These are phyloP conservation scores for Pampusana beccarii DNA, from an alignment of 2,113 vertebrate species.

Conservation along the genomic window DNA sequence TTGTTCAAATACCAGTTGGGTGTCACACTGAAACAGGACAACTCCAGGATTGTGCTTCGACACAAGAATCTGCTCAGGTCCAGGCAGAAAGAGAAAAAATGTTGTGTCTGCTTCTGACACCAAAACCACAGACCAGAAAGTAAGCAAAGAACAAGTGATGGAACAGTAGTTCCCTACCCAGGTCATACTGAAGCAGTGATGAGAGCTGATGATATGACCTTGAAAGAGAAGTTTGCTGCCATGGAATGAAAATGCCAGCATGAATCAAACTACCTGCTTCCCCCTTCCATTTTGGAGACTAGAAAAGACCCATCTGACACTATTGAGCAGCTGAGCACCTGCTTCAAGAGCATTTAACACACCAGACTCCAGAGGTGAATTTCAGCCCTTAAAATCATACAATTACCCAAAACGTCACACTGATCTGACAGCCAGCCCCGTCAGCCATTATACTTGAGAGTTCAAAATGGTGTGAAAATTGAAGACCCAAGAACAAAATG, in stretches of 20 bases:
- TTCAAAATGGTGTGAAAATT: neutral
- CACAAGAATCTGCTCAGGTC: neutral
- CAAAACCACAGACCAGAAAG: neutral
- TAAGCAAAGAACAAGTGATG: neutral
- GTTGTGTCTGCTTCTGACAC: rapidly evolving
- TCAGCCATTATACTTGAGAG: neutral
- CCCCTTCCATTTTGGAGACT: neutral
- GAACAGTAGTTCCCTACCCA: neutral
- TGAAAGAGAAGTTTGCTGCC: neutral
- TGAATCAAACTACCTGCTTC: neutral
- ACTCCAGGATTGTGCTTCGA: neutral
- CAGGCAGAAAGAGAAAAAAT: neutral
- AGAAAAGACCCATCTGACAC: neutral
- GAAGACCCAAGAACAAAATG: neutral
- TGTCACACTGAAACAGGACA: neutral
- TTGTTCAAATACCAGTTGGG: neutral
- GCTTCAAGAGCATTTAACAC: neutral
- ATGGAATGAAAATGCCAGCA: neutral
- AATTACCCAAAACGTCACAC: neutral
- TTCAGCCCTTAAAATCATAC: neutral
- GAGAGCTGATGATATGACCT: neutral
- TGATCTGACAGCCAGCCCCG: neutral
- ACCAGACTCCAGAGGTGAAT: neutral
- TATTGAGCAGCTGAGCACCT: neutral
- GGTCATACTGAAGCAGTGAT: neutral